Conservation (phyloP, 2,888 invertebrate genomes). For the Myathropa florea region DNA sequence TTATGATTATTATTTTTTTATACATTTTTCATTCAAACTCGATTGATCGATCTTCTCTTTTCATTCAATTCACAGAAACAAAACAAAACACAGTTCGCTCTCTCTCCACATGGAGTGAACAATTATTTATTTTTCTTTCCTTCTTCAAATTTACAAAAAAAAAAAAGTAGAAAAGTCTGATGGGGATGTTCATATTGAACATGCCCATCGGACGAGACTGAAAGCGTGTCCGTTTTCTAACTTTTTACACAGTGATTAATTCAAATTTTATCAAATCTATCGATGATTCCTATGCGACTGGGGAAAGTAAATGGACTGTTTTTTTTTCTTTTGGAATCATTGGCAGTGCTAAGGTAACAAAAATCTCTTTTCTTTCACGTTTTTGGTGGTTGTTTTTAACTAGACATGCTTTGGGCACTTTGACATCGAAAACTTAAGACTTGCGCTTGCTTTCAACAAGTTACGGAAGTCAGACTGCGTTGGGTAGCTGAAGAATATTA, state of each 20-base stretch:
- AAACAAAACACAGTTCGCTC: background rate
- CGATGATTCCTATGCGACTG: background rate
- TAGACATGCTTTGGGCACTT: background rate
- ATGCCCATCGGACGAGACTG: background rate
- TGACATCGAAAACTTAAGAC: background rate
- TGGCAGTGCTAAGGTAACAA: background rate
- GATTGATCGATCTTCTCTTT: background rate
- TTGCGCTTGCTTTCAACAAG: background rate
- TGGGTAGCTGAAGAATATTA: background rate
- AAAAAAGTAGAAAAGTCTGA: background rate
- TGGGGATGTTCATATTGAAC: background rate
- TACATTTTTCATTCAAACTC: background rate
- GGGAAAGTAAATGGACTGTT: background rate
- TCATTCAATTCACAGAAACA: background rate
- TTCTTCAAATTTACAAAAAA: conserved; percentile 32
- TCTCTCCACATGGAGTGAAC: background rate
- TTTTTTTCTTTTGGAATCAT: no score
- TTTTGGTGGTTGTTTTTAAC: background rate
- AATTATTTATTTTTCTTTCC: background rate
- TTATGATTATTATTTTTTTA: conserved; percentile 30
- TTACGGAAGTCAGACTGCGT: background rate
- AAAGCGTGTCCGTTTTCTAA: background rate
- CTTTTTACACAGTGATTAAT: background rate
- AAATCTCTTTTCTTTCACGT: background rate
- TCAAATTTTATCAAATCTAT: background rate